Evolutionary conservation across 2,888 invertebrate species (phyloP), one percentile per base, ranked within the genome.

Genomic region (Zonitis immaculata): DNA sequence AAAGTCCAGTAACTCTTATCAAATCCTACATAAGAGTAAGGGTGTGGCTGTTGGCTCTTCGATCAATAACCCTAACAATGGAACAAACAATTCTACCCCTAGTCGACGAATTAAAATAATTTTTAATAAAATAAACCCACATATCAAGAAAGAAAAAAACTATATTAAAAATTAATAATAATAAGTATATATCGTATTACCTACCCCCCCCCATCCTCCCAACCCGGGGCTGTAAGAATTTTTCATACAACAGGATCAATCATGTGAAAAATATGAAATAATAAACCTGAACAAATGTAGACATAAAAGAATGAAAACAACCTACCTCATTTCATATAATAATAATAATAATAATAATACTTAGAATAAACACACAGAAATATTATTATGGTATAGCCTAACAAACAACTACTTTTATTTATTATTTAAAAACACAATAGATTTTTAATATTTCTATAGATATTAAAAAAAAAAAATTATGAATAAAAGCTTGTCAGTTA

Each of bases 401-500:
- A 55, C 35, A 27, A 44, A 47, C 43, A 42, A 52, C 46, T 35
- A 20, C 25, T 46, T 42, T 27, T 46, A 20, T 42, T 51, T 47
- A 47, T 42, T 28, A 45, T 18, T 7, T 6, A 28, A 27, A 27
- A 42, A 49, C 54, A 63, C 59, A 62, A 61, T 59, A 46, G 50
- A 49, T 59, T 57, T n/a, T n/a, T n/a, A n/a, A n/a, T 64, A 58
- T 57, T 22, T 22, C 22, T 22, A 22, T 22, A 4, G 3, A 4
- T 5, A 4, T 22, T 59, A 59, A 58, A 49, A 49, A 59, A 42
- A 43, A 48, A 55, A 59, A 60, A 44, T 51, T 56, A 58, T 61
- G 60, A 59, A 63, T 60, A 58, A n/a, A n/a, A 60, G 47, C 60
- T 65, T 20, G 60, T 59, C 61, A 60, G 61, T 58, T 60, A 61